Percentiles rank a stretch among this genome's conserved stretches.
These are phyloP conservation scores for Macrophya annulata DNA, from an alignment of 2,888 invertebrate genomes.

Conservation along the genomic window DNA sequence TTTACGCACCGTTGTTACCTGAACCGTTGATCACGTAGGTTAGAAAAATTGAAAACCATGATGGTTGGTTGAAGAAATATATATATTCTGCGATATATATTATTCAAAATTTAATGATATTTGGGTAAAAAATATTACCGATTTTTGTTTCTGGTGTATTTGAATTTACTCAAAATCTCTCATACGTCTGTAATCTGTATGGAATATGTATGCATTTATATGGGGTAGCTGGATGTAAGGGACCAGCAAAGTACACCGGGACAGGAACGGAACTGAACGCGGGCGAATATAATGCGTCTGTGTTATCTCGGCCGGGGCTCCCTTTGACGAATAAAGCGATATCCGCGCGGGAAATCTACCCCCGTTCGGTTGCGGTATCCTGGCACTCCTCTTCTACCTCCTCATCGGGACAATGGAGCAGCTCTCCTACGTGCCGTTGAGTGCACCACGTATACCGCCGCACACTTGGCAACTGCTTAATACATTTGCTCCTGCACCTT, in stretches of 20 bases:
- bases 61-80: neutral
- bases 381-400: constrained; percentile 66
- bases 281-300: constrained; percentile 58
- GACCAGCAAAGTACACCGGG: constrained; percentile 41
- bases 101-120: neutral
- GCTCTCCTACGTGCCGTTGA: constrained; percentile 70
- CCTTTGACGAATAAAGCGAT: constrained; percentile 77
- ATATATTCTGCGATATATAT: neutral
- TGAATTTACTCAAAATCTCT: neutral
- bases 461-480: constrained; percentile 49
- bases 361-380: constrained; percentile 73
- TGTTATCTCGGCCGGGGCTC: constrained; percentile 77
- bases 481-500: constrained; percentile 42
- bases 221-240: constrained; percentile 4
- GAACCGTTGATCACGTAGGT: too few species aligned
- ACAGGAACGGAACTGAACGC: constrained; percentile 25
- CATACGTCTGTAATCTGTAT: neutral
- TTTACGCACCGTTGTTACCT: too few species aligned
- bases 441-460: constrained; percentile 62
- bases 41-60: too few species aligned
- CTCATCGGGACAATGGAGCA: constrained; percentile 71
- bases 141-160: neutral
- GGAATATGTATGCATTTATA: neutral
- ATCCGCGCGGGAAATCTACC: constrained; percentile 76
- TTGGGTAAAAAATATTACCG: neutral